phyloP scores from a whole-genome alignment of 2,797 vertebrate species.

The Cossypha niveicapilla region DNA sequence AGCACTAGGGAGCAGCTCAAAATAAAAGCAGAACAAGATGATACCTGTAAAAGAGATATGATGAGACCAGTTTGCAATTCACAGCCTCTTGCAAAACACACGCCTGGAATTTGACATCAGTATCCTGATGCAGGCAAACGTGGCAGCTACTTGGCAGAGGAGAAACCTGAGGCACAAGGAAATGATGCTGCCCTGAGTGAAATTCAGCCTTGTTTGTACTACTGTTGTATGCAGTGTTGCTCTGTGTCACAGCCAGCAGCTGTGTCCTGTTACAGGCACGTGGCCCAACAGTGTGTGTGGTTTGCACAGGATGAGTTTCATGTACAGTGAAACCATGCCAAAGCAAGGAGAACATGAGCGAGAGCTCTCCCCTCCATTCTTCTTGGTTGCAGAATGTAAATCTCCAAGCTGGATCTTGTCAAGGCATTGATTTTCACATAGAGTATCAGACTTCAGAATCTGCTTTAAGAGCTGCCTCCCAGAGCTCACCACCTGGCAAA shows the following conservation, averaged over 20 bases:
- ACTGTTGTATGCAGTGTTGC: rapidly evolving
- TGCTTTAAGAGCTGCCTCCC: neutral
- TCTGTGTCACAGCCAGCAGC: neutral
- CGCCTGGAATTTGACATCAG: neutral
- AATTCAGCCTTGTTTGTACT: neutral
- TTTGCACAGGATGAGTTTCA: neutral
- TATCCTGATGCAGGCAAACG: neutral
- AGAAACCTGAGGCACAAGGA: neutral
- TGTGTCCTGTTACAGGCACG: neutral
- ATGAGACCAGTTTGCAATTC: neutral
- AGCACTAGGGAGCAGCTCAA: neutral
- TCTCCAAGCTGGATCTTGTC: neutral
- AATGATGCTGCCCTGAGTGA: neutral
- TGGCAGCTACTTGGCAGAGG: neutral
- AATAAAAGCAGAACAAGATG: neutral
- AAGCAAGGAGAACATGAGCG: rapidly evolving
- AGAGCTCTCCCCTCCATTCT: neutral
- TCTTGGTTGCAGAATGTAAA: neutral
- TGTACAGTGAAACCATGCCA: neutral
- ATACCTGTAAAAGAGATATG: neutral
- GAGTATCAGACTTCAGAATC: neutral
- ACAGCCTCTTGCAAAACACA: neutral
- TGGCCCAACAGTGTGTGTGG: rapidly evolving
- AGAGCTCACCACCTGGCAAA: neutral
- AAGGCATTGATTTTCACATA: neutral